These are phyloP conservation scores for Crioceris asparagi DNA, from an alignment of 2,888 invertebrate genomes.

Conservation along the genomic window DNA sequence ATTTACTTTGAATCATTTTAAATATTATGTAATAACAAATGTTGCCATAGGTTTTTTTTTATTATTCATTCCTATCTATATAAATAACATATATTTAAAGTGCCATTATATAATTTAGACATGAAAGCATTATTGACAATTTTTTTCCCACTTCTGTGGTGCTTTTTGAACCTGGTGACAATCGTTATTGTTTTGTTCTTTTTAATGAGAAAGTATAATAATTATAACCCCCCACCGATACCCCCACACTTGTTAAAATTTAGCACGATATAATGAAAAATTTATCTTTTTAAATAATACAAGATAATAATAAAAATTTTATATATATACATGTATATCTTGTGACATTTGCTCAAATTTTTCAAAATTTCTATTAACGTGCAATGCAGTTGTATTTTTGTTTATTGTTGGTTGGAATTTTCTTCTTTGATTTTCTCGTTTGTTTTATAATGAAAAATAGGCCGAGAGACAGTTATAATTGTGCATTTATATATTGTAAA, in stretches of 20 bases:
- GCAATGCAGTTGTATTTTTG: constrained; percentile 18
- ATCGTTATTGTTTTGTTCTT: neutral
- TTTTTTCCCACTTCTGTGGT: neutral
- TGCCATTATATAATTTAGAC: neutral
- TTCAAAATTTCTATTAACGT: constrained; percentile 16
- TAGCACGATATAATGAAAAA: constrained; percentile 5
- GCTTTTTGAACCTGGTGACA: neutral
- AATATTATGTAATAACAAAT: no score
- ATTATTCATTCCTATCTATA: no score
- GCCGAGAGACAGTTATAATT: constrained; percentile 39
- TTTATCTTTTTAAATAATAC: constrained; percentile 6
- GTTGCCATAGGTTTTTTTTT: no score
- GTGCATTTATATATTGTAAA: constrained; percentile 38
- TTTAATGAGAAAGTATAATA: neutral
- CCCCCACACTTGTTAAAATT: neutral
- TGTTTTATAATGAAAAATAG: constrained; percentile 24
- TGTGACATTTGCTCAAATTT: constrained; percentile 26
- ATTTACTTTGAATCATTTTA: no score
- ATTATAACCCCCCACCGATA: no score
- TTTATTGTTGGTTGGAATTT: constrained; percentile 15
- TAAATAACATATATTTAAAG: no score
- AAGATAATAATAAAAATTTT: no score
- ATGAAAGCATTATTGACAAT: neutral
- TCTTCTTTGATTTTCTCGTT: constrained; percentile 14
- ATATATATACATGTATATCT: no score